Evolutionary conservation across 2,797 vertebrate genomes (phyloP), one percentile per base, ranked within the genome.

Genomic region (Alca torda): DNA sequence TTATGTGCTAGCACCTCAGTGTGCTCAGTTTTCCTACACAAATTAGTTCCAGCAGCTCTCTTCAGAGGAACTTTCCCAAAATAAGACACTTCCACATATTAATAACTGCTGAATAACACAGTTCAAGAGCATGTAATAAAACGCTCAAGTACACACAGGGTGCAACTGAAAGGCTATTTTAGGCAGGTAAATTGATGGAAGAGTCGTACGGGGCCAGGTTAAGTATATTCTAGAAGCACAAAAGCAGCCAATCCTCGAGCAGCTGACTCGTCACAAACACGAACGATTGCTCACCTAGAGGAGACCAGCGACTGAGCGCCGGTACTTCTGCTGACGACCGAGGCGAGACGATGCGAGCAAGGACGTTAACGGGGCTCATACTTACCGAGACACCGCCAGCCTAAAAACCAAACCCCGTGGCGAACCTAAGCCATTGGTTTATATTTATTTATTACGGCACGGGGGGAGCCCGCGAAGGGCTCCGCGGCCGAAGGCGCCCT

Each of bases 141-240:
- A 51, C 1, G 6, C 59, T 13, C 73, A 30, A 15, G 28, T n/a
- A 24, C 39, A 11, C 26, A 5, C 18, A 35, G 35, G 28, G 70
- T 41, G 59, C 20, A 48, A 12, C 6, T 1, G 21, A 59, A 33
- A 18, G 5, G 35, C 46, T 69, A 5, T 18, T 57, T 64, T 5
- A 39, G 39, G 63, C 39, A n/a, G 26, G 23, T 54, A 75, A 50
- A 68, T 1, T 1, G 41, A 37, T 59, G 4, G 7, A 54, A 23
- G 65, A 23, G 30, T 46, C 6, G 19, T 5, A 5, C 1, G 24
- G n/a, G 74, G 53, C 67, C 77, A 79, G 8, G 63, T 84, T 53
- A 79, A 57, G 91, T 4, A 84, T 53, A 59, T 93, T 96, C 95
- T 82, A 94, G 89, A 96, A 96, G 54, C 77, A 68, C 19, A 67